These are phyloP conservation scores for Tethea ocularis DNA, from an alignment of 2,888 invertebrate species.

Conservation along the genomic window DNA sequence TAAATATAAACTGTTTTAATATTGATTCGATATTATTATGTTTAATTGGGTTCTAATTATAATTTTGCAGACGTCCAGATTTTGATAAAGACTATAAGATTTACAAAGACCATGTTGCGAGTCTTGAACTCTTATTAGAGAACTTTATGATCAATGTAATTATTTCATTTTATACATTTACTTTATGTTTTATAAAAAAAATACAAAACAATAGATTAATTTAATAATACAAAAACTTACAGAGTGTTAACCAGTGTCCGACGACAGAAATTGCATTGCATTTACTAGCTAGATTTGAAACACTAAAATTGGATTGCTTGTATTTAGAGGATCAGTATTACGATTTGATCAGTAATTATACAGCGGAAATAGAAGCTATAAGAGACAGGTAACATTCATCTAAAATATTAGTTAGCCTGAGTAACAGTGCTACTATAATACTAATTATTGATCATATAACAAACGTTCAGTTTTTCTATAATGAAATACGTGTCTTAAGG, in stretches of 20 bases:
- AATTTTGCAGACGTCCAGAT: constrained; percentile 72
- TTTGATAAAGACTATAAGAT: constrained; percentile 91
- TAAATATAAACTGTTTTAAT: no score
- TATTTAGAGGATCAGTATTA: constrained; percentile 90
- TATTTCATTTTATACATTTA: constrained; percentile 12
- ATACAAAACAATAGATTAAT: background rate
- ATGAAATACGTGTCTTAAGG: no score
- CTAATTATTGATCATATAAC: no score
- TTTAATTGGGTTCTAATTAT: constrained; percentile 6
- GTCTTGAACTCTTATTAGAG: constrained; percentile 88
- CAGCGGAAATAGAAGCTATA: constrained; percentile 87
- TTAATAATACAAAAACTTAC: constrained; percentile 20
- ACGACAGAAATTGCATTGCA: constrained; percentile 80
- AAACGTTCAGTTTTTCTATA: no score
- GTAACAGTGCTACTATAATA: background rate
- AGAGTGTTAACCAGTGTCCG: constrained; percentile 76
- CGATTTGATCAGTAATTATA: constrained; percentile 87
- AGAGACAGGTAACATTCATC: constrained; percentile 82
- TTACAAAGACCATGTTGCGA: constrained; percentile 87
- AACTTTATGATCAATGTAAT: constrained; percentile 86
- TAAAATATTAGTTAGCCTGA: background rate
- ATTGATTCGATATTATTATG: constrained; percentile 5
- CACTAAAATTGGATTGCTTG: constrained; percentile 87
- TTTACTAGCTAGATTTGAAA: constrained; percentile 86
- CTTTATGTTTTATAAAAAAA: background rate